phyloP scores from a whole-genome alignment of 2,113 vertebrate species.

The Gnathonemus echidnorhynchus region DNA sequence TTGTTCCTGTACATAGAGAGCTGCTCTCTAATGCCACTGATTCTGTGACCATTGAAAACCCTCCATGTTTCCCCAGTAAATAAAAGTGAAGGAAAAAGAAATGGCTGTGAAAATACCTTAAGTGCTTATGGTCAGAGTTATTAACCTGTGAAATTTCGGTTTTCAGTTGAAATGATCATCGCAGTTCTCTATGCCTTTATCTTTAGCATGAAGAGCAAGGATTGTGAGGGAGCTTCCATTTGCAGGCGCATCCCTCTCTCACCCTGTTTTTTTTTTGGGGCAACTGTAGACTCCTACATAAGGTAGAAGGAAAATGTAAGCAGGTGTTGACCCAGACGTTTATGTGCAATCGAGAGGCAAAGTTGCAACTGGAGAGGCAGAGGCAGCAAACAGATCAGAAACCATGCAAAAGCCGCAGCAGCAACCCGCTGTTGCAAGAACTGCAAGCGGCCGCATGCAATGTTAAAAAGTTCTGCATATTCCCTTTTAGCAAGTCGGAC shows the following conservation, averaged over 20 bases:
- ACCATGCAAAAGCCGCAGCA: constrained; percentile 48
- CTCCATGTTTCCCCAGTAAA: background rate
- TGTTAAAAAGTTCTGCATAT: constrained; percentile 31
- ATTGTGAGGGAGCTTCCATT: background rate
- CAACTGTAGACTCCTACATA: background rate
- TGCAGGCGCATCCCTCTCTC: background rate
- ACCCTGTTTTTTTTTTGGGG: background rate
- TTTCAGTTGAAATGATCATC: background rate
- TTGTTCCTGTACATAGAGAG: background rate
- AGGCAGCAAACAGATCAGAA: constrained; percentile 42
- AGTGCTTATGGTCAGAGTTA: background rate
- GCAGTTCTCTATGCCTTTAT: background rate
- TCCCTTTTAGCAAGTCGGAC: background rate
- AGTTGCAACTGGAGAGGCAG: constrained; percentile 34
- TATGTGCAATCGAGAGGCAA: background rate
- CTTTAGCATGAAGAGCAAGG: background rate
- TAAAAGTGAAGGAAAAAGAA: background rate
- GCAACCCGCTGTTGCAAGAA: constrained; percentile 48
- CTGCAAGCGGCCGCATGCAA: constrained; percentile 38
- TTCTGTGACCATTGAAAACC: background rate
- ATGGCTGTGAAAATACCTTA: background rate
- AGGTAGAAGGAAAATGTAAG: background rate
- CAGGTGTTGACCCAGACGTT: background rate
- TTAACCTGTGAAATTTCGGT: background rate
- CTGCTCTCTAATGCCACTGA: background rate